Conservation (phyloP, 2,797 vertebrate species). For the Sebastes iracundus region DNA sequence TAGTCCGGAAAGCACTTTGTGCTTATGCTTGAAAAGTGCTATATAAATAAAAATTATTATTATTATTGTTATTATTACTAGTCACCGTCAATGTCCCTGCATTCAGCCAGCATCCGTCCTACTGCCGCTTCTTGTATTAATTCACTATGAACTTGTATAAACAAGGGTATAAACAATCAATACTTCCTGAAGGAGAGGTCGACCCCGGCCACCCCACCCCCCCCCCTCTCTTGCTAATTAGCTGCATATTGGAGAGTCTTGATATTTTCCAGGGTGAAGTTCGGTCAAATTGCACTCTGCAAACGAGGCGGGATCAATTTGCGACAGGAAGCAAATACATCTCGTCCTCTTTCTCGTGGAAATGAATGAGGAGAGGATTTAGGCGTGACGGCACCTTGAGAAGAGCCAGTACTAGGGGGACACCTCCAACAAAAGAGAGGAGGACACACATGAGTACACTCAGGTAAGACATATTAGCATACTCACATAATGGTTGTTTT, state of each 20-base stretch:
- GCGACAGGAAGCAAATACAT: background rate
- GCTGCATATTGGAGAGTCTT: conserved; percentile 9
- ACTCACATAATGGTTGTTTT: background rate
- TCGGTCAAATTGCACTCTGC: conserved; percentile 5
- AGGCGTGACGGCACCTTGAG: background rate
- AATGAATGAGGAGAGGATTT: background rate
- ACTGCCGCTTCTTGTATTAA: conserved; percentile 27
- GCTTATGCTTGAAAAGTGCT: too few relatives aligned
- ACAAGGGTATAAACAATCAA: conserved; percentile 54
- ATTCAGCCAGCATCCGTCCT: background rate
- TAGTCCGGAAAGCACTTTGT: too few relatives aligned
- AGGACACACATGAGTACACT: background rate
- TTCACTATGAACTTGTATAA: conserved; percentile 45
- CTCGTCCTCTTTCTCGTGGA: background rate
- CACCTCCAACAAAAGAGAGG: background rate
- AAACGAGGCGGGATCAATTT: conserved; percentile 8
- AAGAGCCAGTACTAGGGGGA: background rate
- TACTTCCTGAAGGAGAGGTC: conserved; percentile 56
- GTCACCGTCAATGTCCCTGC: background rate
- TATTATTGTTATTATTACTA: background rate
- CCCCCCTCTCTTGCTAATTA: conserved; percentile 24
- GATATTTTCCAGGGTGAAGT: conserved; percentile 31
- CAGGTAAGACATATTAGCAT: background rate
- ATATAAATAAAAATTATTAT: too few relatives aligned
- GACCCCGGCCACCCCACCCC: background rate